Conservation (phyloP, 2,113 vertebrate genomes). For the Hystrix brachyura region DNA sequence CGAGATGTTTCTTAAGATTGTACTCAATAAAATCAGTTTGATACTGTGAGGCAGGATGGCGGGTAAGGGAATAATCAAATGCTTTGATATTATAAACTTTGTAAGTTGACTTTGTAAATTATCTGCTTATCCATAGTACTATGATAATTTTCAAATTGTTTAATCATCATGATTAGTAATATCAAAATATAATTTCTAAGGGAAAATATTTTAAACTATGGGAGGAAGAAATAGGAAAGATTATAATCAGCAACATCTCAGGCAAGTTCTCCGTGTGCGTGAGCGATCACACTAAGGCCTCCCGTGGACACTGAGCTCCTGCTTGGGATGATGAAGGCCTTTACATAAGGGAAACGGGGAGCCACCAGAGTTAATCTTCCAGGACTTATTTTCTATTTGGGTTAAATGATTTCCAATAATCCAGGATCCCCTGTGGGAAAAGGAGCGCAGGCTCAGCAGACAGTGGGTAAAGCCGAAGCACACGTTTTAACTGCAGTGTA, state of each 20-base stretch:
- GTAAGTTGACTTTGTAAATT: neutral
- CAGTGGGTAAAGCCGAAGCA: neutral
- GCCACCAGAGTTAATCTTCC: neutral
- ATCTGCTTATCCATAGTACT: neutral
- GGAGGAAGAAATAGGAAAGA: neutral
- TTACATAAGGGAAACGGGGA: neutral
- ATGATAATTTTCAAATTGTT: constrained; percentile 8
- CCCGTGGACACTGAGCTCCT: neutral
- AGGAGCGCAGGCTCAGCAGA: neutral
- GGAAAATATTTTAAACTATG: neutral
- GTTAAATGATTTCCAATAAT: constrained; percentile 25
- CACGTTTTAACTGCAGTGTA: neutral
- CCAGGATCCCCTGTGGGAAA: neutral
- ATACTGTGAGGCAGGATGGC: neutral
- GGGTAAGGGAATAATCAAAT: neutral
- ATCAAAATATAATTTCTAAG: neutral
- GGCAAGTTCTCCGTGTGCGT: neutral
- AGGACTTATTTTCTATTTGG: neutral
- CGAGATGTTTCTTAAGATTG: constrained; percentile 29
- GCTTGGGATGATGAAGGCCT: neutral
- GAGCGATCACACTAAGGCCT: neutral
- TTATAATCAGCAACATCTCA: constrained; percentile 9
- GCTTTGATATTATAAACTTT: neutral
- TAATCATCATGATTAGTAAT: neutral
- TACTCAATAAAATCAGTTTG: constrained; percentile 37